phyloP scores from a whole-genome alignment of 2,888 invertebrate genomes.

The Apamea crenata region DNA sequence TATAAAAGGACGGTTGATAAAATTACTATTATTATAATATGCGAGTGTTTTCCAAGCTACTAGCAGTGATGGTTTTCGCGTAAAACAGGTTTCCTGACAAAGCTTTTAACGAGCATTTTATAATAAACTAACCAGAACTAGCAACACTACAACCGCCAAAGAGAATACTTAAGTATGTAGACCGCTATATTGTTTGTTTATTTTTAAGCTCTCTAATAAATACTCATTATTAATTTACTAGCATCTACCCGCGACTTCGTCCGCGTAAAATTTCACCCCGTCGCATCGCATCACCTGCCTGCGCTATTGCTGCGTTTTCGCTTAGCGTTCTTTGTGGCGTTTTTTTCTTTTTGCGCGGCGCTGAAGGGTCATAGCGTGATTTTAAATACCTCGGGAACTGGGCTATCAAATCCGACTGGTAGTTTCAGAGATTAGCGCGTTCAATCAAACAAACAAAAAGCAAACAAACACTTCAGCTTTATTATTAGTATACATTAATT shows the following conservation, averaged over 20 bases:
- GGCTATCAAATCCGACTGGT: not conserved
- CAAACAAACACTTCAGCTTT: not conserved
- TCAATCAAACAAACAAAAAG: no score
- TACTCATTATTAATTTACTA: not conserved
- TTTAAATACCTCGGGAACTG: not conserved
- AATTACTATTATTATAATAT: conserved; percentile 44
- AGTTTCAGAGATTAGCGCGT: not conserved
- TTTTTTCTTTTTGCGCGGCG: not conserved
- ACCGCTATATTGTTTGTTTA: conserved; percentile 16
- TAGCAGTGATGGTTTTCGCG: conserved; percentile 19
- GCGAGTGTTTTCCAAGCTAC: conserved; percentile 20
- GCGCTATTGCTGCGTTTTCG: no score
- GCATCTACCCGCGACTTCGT: not conserved
- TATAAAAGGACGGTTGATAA: conserved; percentile 12
- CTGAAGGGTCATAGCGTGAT: not conserved
- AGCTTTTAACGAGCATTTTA: conserved; percentile 62
- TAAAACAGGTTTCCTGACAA: conserved; percentile 40
- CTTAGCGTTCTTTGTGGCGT: not conserved
- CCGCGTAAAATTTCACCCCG: not conserved
- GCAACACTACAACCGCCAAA: conserved; percentile 28
- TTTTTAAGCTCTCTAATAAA: conserved; percentile 14
- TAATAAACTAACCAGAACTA: conserved; percentile 56
- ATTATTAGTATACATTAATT: not conserved
- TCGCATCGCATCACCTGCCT: no score
- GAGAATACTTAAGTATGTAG: conserved; percentile 25